phyloP scores from a whole-genome alignment of 1,140 invertebrate species.

The Himalopsyche phryganea region DNA sequence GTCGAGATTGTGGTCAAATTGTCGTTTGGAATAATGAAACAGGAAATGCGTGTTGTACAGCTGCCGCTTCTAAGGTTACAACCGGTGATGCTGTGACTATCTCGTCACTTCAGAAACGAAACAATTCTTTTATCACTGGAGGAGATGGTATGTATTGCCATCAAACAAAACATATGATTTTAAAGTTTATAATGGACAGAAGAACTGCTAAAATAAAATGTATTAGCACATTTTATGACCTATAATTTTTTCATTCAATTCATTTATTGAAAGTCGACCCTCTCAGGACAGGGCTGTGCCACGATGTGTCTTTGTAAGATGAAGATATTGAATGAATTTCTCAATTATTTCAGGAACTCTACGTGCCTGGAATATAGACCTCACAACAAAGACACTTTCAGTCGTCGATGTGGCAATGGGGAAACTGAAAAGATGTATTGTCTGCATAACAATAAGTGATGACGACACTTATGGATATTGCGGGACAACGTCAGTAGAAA shows the following conservation, averaged over 20 bases:
- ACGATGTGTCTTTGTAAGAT: too few species aligned
- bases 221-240: too few species aligned
- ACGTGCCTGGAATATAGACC: slow-evolving; percentile 73
- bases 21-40: slow-evolving; percentile 69
- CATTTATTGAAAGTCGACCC: too few species aligned
- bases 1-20: slow-evolving; percentile 81
- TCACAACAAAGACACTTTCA: slow-evolving; percentile 63
- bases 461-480: slow-evolving; percentile 74
- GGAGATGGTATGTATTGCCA: slow-evolving; percentile 64
- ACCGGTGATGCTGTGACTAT: slow-evolving; percentile 64
- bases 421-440: slow-evolving; percentile 64
- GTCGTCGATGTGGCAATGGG: slow-evolving; percentile 69
- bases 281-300: too few species aligned
- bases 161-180: too few species aligned
- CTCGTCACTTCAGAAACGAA: slow-evolving; percentile 53
- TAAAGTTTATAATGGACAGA: too few species aligned
- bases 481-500: slow-evolving; percentile 70
- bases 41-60: slow-evolving; percentile 63
- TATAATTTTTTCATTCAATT: background rate
- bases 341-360: slow-evolving; percentile 45
- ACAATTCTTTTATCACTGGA: slow-evolving; percentile 64
- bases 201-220: too few species aligned
- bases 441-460: slow-evolving; percentile 59
- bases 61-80: slow-evolving; percentile 60
- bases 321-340: too few species aligned